A percentile compares a stretch with the other conserved stretches of the same genome.
Evolutionary conservation across 2,888 invertebrate genomes (phyloP).

Genomic region (Plebejus argus): DNA sequence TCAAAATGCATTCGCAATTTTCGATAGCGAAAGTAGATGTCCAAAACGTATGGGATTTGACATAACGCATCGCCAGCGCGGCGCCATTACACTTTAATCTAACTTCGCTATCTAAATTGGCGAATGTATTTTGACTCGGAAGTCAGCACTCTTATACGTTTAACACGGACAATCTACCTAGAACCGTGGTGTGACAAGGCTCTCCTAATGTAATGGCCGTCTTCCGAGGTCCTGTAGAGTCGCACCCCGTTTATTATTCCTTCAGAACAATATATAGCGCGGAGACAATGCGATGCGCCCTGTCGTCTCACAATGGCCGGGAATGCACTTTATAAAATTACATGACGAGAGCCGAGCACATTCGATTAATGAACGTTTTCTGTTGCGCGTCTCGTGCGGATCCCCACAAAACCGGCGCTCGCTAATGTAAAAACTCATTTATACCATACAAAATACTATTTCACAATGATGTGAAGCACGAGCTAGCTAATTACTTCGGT

Average conservation of each 20-base stretch:
- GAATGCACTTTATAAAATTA: slow-evolving; percentile 30
- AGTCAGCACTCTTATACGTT: too few relatives aligned
- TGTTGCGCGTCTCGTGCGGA: slow-evolving; percentile 9
- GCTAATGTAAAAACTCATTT: slow-evolving; percentile 1
- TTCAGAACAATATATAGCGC: slow-evolving; percentile 20
- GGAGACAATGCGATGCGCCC: slow-evolving; percentile 14
- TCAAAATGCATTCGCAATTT: too few relatives aligned
- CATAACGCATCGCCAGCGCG: too few relatives aligned
- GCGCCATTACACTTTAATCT: too few relatives aligned
- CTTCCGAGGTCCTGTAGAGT: not conserved
- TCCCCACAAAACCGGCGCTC: not conserved
- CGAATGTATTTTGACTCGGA: too few relatives aligned
- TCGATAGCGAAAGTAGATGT: too few relatives aligned
- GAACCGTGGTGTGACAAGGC: not conserved
- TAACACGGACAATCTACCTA: too few relatives aligned
- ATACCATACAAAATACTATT: not conserved
- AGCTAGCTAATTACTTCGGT: slow-evolving; percentile 1
- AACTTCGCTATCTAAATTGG: too few relatives aligned
- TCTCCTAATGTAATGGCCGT: slow-evolving; percentile 12
- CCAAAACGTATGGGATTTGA: too few relatives aligned
- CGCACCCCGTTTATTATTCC: slow-evolving; percentile 22
- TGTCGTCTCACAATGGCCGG: slow-evolving; percentile 2
- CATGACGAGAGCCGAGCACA: slow-evolving; percentile 16
- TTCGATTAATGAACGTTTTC: slow-evolving; percentile 28
- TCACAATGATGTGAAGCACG: not conserved